Evolutionary conservation across 2,113 vertebrate species (phyloP).

Genomic region (Lophochroa leadbeateri): DNA sequence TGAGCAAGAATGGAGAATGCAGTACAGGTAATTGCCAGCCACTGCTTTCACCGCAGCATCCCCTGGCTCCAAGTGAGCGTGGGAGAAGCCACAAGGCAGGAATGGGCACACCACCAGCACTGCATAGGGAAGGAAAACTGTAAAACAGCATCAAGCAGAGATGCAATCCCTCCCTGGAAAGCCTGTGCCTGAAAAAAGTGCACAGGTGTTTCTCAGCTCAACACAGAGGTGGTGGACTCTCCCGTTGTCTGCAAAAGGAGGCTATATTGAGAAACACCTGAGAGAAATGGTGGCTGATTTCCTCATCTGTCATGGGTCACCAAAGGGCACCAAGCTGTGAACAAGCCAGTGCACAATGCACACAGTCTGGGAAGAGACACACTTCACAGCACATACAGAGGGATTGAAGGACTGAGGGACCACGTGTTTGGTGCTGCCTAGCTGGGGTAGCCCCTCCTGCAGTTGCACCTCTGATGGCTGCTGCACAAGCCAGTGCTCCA

Average conservation of each 20-base stretch:
- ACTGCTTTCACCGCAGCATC: not conserved
- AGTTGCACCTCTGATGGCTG: rapidly evolving
- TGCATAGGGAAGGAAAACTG: not conserved
- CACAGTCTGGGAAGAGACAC: rapidly evolving
- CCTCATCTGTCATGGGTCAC: not conserved
- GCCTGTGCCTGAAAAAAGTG: not conserved
- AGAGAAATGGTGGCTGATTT: not conserved
- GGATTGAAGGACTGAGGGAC: not conserved
- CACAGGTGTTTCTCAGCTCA: not conserved
- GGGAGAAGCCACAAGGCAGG: not conserved
- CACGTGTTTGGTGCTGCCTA: not conserved
- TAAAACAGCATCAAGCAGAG: not conserved
- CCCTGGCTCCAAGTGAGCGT: rapidly evolving
- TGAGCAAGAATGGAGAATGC: not conserved
- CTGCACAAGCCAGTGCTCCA: not conserved
- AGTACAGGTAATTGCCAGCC: not conserved
- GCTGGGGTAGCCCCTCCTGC: not conserved
- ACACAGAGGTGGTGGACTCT: not conserved
- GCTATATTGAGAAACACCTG: not conserved
- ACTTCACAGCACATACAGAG: rapidly evolving
- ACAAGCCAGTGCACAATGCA: not conserved
- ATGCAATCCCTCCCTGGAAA: not conserved
- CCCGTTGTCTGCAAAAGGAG: not conserved
- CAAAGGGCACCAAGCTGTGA: not conserved
- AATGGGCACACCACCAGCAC: rapidly evolving